Conservation (phyloP, 2,797 vertebrate genomes). For the Poecilia wingei region DNA sequence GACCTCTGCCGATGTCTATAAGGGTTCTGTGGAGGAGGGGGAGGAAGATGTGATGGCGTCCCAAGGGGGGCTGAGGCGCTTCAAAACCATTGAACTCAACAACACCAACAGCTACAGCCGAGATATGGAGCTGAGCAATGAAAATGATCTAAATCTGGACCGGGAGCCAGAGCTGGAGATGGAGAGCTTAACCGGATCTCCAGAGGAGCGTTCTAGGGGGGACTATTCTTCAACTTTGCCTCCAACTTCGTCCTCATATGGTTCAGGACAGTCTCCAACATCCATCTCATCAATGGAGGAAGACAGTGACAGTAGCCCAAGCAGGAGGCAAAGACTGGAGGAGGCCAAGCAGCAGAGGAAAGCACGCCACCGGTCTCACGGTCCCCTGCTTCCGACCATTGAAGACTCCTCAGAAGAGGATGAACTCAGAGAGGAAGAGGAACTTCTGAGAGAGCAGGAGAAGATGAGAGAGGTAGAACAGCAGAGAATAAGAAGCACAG, state of each 20-base stretch:
- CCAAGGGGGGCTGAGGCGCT: constrained; percentile 93
- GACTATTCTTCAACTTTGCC: constrained; percentile 97
- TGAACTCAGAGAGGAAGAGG: constrained; percentile 97
- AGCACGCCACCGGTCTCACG: constrained; percentile 95
- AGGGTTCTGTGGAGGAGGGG: constrained; percentile 81
- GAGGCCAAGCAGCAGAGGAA: constrained; percentile 99
- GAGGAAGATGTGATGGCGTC: constrained; percentile 88
- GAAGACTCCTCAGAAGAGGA: constrained; percentile 99
- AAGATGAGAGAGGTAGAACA: constrained; percentile 99
- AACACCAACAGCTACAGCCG: constrained; percentile 91
- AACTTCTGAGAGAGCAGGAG: constrained; percentile 96
- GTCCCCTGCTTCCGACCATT: constrained; percentile 96
- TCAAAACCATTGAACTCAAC: constrained; percentile 98
- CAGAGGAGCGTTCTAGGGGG: constrained; percentile 93
- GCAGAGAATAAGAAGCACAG: constrained; percentile 96
- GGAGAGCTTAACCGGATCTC: constrained; percentile 97
- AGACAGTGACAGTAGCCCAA: constrained; percentile 98
- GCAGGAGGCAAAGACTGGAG: constrained; percentile 92
- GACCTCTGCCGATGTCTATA: constrained; percentile 81
- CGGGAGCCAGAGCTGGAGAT: constrained; percentile 97
- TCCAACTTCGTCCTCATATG: constrained; percentile 94
- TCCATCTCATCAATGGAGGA: constrained; percentile 98
- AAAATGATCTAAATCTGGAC: constrained; percentile 89
- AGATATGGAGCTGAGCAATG: constrained; percentile 89
- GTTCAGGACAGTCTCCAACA: constrained; percentile 95